These are phyloP conservation scores for Noctilio leporinus DNA, from an alignment of 2,113 vertebrate genomes.

Conservation along the genomic window DNA sequence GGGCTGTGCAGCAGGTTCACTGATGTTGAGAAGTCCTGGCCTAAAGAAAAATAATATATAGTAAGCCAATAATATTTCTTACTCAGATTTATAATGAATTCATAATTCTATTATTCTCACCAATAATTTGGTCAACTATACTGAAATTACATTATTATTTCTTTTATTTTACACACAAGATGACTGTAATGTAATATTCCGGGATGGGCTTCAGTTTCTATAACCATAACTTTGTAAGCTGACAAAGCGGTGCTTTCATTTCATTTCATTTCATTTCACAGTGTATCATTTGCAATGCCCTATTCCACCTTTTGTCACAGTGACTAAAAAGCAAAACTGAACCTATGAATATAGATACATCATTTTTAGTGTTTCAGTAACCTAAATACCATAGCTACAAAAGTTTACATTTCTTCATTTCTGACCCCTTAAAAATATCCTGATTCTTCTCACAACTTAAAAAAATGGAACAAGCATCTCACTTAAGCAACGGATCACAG, in stretches of 20 bases:
- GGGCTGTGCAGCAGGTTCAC: slow-evolving; percentile 90
- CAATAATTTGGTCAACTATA: background rate
- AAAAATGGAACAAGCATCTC: background rate
- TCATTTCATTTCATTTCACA: too few species aligned
- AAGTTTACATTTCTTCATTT: background rate
- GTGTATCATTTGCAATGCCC: background rate
- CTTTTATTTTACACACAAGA: background rate
- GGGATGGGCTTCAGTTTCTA: background rate
- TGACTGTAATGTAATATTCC: background rate
- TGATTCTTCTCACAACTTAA: background rate
- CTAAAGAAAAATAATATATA: slow-evolving; percentile 72
- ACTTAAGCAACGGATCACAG: background rate
- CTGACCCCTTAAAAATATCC: background rate
- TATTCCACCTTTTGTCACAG: background rate
- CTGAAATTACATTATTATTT: background rate
- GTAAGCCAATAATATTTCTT: background rate
- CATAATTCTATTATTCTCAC: background rate
- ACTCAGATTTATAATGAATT: background rate
- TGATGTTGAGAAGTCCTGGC: slow-evolving; percentile 96
- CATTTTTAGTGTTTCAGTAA: background rate
- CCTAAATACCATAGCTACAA: background rate
- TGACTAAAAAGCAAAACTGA: background rate
- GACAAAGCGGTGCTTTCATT: background rate
- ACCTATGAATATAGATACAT: background rate
- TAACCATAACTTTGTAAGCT: fast-evolving